Evolutionary conservation across 2,888 invertebrate genomes (phyloP), one percentile per base, ranked within the genome.

Genomic region (Aethes cnicana): DNA sequence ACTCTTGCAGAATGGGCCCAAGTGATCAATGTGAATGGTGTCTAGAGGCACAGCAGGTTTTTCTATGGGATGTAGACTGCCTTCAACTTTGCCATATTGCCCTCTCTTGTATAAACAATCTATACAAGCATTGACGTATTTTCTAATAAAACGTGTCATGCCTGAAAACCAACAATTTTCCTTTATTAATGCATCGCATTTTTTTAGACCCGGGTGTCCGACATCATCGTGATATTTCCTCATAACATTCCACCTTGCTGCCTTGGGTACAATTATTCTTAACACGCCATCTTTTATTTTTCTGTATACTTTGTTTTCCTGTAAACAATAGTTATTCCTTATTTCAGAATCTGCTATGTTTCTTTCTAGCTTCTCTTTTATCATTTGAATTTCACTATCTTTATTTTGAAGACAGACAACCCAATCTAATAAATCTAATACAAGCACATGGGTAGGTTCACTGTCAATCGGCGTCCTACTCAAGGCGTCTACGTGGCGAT

Each of bases 1-100:
- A 44, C 54, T 62, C 9, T 37, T 58, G 1, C 57, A 56, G 36
- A 68, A 68, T 1, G 33, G 33, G n/a, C 33, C 33, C 9, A 66
- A 18, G 52, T 70, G 66, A 37, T 70, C 69, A 2, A 69, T 46
- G 52, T 70, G 64, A 1, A 68, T 4, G 1, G 61, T 68, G 30
- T 68, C 54, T 52, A 71, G 55, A 3, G 67, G 70, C 11, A 50
- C 47, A 1, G 35, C 12, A 7, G 26, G 12, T 41, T 63, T 68
- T 25, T 54, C 54, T 2, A 62, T 62, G 3, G 62, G 62, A 28
- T 63, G 55, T 5, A 62, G 42, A 4, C 47, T 9, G 9, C 54
- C 61, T 20, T 54, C 54, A 6, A 26, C 17, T 44, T 52, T 47
- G 21, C 14, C 56, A 33, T 50, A 55, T 16, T 48, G 23, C 12